A percentile compares a stretch with the other conserved stretches of the same genome.
Evolutionary conservation across 1,140 invertebrate species (phyloP).

Genomic region (Halictus rubicundus): DNA sequence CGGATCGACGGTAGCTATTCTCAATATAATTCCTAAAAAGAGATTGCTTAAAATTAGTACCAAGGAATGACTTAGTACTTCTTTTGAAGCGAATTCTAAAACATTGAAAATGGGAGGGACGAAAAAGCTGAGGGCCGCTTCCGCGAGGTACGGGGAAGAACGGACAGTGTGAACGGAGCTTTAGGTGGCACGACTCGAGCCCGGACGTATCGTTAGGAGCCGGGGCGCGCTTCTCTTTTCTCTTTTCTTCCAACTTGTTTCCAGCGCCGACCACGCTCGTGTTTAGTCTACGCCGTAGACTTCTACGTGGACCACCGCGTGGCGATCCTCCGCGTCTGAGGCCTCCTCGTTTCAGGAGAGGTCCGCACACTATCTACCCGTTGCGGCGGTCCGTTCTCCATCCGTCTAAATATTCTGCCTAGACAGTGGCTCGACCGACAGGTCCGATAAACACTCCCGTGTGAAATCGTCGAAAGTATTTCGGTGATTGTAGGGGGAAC

Average conservation of each 20-base stretch:
- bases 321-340: slow-evolving; percentile 8
- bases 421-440: background rate
- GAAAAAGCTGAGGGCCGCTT: no score
- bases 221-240: background rate
- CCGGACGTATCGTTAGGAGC: background rate
- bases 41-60: no score
- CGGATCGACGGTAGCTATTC: no score
- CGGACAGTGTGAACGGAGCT: background rate
- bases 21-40: no score
- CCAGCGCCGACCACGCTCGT: slow-evolving; percentile 6
- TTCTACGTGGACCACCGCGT: slow-evolving; percentile 19
- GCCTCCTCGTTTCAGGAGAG: slow-evolving; percentile 5
- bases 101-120: no score
- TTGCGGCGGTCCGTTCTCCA: background rate
- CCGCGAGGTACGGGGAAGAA: background rate
- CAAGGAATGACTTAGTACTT: no score
- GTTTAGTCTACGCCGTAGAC: slow-evolving; percentile 40
- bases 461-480: background rate
- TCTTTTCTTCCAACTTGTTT: background rate
- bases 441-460: background rate
- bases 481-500: background rate
- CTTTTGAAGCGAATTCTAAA: no score
- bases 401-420: background rate
- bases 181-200: background rate
- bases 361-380: background rate